Conservation (phyloP, 2,888 invertebrate genomes). For the Harpagoxenus sublaevis region DNA sequence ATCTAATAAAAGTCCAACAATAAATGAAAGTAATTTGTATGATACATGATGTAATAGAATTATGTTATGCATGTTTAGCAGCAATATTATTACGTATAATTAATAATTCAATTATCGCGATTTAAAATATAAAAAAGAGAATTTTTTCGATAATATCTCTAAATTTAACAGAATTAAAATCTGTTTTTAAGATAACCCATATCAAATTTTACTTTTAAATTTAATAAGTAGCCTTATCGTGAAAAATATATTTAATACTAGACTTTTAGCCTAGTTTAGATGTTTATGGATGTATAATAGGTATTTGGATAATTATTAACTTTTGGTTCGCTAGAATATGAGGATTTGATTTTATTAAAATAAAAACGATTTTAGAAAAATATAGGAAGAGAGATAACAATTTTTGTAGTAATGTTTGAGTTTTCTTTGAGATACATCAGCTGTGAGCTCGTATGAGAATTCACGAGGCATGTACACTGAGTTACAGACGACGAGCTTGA, state of each 20-base stretch:
- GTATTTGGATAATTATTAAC: neutral
- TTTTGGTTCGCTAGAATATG: neutral
- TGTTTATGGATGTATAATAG: neutral
- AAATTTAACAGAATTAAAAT: neutral
- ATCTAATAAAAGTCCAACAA: neutral
- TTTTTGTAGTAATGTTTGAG: neutral
- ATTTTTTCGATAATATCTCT: neutral
- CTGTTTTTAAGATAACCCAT: neutral
- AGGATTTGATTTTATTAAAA: neutral
- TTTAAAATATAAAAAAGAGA: neutral
- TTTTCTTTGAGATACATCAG: neutral
- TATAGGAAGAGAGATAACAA: neutral
- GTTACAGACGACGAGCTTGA: conserved; percentile 44
- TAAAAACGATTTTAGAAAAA: neutral
- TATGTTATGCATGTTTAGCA: neutral
- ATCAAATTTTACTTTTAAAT: neutral
- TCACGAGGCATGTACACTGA: conserved; percentile 38
- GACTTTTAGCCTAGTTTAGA: neutral
- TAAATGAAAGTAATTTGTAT: neutral
- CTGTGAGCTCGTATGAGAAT: conserved; percentile 25
- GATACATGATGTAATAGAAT: neutral
- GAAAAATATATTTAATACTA: neutral
- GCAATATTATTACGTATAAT: neutral
- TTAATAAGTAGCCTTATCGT: neutral
- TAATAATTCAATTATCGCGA: neutral